A percentile compares a stretch with the other conserved stretches of the same genome.
phyloP scores from a whole-genome alignment of 2,113 vertebrate species.

The Caloenas nicobarica region DNA sequence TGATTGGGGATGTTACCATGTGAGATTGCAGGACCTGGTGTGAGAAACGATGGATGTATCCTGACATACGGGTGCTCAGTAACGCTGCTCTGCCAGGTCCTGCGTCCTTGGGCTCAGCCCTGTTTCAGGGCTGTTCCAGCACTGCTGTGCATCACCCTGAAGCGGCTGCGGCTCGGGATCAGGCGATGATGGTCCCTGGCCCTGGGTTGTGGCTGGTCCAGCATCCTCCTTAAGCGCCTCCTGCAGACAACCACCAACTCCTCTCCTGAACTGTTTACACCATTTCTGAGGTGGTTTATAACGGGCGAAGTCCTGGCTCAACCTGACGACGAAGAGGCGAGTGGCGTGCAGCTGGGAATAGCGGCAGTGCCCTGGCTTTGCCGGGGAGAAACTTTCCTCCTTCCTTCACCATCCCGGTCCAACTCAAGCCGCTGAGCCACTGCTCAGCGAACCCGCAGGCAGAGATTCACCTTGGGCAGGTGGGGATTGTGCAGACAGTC shows the following conservation, averaged over 20 bases:
- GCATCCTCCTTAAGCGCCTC: background rate
- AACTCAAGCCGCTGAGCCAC: background rate
- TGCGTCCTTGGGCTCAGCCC: background rate
- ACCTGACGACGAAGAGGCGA: background rate
- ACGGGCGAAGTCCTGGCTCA: rapidly evolving
- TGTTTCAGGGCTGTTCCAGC: background rate
- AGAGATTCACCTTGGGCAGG: rapidly evolving
- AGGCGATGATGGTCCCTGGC: background rate
- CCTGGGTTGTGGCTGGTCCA: background rate
- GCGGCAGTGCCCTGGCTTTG: background rate
- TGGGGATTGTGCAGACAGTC: background rate
- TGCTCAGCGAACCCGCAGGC: rapidly evolving
- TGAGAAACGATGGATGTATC: background rate
- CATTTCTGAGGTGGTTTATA: background rate
- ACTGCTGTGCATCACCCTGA: rapidly evolving
- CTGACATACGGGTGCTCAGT: background rate
- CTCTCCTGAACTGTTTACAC: background rate
- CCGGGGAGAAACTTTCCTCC: background rate
- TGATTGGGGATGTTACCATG: background rate
- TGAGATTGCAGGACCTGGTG: background rate
- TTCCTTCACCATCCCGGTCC: background rate
- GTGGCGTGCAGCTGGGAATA: rapidly evolving
- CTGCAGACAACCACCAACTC: background rate
- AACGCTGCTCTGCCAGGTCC: background rate
- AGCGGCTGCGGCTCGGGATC: background rate